phyloP scores from a whole-genome alignment of 2,797 vertebrate species.

The Phoxinus dragarum region DNA sequence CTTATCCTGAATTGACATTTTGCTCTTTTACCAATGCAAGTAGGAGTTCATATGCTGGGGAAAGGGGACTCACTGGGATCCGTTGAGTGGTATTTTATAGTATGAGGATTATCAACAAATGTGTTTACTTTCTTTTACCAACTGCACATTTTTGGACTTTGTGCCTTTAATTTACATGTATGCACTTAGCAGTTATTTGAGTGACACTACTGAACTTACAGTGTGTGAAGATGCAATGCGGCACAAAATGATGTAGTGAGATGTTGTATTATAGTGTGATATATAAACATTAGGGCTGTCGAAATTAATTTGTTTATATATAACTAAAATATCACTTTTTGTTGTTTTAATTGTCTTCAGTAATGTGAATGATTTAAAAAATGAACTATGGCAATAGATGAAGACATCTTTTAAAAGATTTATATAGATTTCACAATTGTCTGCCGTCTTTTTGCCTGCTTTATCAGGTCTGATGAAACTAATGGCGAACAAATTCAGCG shows the following conservation, averaged over 20 bases:
- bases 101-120: background rate
- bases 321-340: too few relatives aligned
- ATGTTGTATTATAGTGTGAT: too few relatives aligned
- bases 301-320: too few relatives aligned
- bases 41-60: background rate
- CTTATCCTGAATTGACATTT: slow-evolving; percentile 18
- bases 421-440: background rate
- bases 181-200: background rate
- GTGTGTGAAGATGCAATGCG: background rate
- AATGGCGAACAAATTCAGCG: background rate
- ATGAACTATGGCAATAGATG: background rate
- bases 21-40: background rate
- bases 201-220: background rate
- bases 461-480: background rate
- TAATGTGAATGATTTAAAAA: background rate
- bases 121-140: slow-evolving; percentile 12
- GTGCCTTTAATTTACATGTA: background rate
- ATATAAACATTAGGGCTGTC: too few relatives aligned
- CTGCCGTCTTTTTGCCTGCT: background rate
- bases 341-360: background rate
- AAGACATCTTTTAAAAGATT: background rate
- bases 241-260: background rate
- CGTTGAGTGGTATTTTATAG: background rate
- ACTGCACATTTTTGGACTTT: background rate
- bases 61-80: background rate